Percentiles rank a stretch among this genome's conserved stretches.
phyloP scores from a whole-genome alignment of 2,888 invertebrate genomes.

The Caenorhabditis sp. region DNA sequence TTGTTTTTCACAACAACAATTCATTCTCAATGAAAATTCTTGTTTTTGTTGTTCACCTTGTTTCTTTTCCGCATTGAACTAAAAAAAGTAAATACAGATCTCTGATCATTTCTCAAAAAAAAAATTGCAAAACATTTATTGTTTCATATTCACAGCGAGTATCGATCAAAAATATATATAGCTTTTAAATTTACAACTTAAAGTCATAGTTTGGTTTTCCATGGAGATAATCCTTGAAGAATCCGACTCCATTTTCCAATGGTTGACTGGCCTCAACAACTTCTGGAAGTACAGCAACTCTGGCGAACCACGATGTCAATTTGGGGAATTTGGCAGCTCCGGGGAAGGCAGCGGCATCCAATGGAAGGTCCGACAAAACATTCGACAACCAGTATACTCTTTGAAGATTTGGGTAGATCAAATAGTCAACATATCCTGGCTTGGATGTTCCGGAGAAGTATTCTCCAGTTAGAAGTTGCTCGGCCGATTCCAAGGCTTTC shows the following conservation, averaged over 20 bases:
- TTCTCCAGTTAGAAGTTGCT: slow-evolving; percentile 44
- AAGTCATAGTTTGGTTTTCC: slow-evolving; percentile 31
- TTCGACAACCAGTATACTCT: slow-evolving; percentile 23
- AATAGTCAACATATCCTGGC: slow-evolving; percentile 37
- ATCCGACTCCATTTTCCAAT: slow-evolving; percentile 18
- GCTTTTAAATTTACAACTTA: slow-evolving; percentile 22
- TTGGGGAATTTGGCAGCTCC: slow-evolving; percentile 25
- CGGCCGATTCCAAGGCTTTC: slow-evolving; percentile 49
- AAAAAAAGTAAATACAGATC: too few species aligned
- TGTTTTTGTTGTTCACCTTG: too few species aligned
- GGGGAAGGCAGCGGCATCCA: slow-evolving; percentile 17
- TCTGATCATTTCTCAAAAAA: too few species aligned
- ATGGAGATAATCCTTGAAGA: slow-evolving; percentile 17
- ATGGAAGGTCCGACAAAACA: slow-evolving; percentile 12
- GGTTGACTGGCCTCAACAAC: slow-evolving; percentile 27
- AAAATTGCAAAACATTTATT: too few species aligned
- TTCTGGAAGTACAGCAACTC: slow-evolving; percentile 32
- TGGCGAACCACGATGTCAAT: slow-evolving; percentile 20
- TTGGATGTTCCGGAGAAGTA: slow-evolving; percentile 49
- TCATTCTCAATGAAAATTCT: too few species aligned
- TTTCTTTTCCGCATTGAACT: too few species aligned
- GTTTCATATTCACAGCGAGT: too few species aligned
- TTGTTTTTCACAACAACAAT: too few species aligned
- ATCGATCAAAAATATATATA: not conserved
- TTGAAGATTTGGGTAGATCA: slow-evolving; percentile 33